These are phyloP conservation scores for Psittacula echo DNA, from an alignment of 2,797 vertebrate genomes.

Conservation along the genomic window DNA sequence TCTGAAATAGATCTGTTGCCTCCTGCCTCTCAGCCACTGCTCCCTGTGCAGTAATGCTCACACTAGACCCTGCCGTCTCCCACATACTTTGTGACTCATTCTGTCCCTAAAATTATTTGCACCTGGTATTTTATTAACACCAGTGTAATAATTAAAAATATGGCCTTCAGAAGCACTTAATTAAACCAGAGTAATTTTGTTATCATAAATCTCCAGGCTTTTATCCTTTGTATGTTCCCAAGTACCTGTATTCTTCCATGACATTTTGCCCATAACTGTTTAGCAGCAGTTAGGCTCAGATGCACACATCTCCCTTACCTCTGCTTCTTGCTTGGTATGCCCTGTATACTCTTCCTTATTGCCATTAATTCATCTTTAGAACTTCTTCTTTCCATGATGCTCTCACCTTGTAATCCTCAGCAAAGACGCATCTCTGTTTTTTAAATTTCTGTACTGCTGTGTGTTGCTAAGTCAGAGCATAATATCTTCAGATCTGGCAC, in stretches of 20 bases:
- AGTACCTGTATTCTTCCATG: background rate
- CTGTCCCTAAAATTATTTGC: background rate
- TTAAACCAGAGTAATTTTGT: background rate
- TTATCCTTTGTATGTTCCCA: background rate
- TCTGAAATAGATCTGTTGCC: background rate
- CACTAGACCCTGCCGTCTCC: background rate
- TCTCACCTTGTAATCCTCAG: background rate
- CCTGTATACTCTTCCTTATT: background rate
- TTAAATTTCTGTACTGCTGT: background rate
- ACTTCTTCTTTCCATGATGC: background rate
- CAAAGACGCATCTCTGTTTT: background rate
- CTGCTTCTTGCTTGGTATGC: background rate
- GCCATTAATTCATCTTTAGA: background rate
- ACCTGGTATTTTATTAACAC: conserved; percentile 1
- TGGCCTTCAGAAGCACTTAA: background rate
- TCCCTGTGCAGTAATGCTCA: background rate
- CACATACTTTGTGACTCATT: background rate
- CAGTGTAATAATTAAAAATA: background rate
- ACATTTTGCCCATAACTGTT: background rate
- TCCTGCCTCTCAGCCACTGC: background rate
- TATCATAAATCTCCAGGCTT: background rate
- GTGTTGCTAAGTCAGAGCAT: background rate
- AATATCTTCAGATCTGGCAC: background rate
- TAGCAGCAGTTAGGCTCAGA: background rate
- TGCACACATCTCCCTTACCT: background rate